These are phyloP conservation scores for Phortica okadai DNA, from an alignment of 2,888 invertebrate species.

Conservation along the genomic window DNA sequence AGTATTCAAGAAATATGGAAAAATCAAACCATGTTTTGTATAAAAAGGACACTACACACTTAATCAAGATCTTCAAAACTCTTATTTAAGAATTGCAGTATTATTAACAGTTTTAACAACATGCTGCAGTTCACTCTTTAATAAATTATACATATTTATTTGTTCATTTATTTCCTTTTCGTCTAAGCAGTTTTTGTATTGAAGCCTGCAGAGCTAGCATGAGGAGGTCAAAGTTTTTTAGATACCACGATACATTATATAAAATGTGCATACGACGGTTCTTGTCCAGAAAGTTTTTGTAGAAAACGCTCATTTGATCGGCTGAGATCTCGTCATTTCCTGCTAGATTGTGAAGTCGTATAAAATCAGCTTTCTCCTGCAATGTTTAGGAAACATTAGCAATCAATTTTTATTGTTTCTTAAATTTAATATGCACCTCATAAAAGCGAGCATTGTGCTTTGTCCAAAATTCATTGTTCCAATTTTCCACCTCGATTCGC, in stretches of 20 bases:
- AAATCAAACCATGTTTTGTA: no score
- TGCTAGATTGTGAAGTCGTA: slow-evolving; percentile 77
- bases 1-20: no score
- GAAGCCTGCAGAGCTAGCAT: slow-evolving; percentile 81
- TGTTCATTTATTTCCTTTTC: neutral
- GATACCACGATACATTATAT: slow-evolving; percentile 91
- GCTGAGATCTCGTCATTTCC: slow-evolving; percentile 80
- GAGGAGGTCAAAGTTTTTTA: slow-evolving; percentile 83
- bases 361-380: slow-evolving; percentile 80
- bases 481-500: slow-evolving; percentile 84
- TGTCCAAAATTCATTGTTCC: slow-evolving; percentile 92
- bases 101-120: no score
- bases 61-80: no score
- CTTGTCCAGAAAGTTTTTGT: slow-evolving; percentile 89
- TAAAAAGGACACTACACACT: no score
- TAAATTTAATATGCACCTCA: slow-evolving; percentile 76
- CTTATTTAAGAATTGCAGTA: no score
- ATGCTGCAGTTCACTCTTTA: no score
- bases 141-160: no score
- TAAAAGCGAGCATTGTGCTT: slow-evolving; percentile 87
- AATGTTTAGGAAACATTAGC: slow-evolving; percentile 46
- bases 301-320: slow-evolving; percentile 92
- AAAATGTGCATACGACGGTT: slow-evolving; percentile 85
- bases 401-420: no score
- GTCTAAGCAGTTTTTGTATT: slow-evolving; percentile 70